These are phyloP conservation scores for Athalia cordata DNA, from an alignment of 2,888 invertebrate genomes.

Conservation along the genomic window DNA sequence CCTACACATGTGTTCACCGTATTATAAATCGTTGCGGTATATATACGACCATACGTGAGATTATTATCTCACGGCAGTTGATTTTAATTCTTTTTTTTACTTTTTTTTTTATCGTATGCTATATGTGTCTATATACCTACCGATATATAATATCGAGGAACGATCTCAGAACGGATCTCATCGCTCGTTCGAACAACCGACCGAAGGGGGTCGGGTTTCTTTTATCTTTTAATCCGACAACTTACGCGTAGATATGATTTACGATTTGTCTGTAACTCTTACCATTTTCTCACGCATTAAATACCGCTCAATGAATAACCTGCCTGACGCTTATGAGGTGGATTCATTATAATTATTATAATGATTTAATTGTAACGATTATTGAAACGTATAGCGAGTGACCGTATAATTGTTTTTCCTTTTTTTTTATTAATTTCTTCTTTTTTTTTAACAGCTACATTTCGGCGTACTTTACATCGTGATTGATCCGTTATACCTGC, in stretches of 20 bases:
- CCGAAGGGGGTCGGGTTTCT: conserved; percentile 23
- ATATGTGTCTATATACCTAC: not conserved
- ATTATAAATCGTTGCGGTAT: conserved; percentile 12
- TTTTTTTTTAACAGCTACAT: too few species aligned
- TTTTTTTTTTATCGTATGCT: too few species aligned
- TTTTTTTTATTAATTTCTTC: too few species aligned
- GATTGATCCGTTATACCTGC: too few species aligned
- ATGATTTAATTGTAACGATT: too few species aligned
- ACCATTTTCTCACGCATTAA: too few species aligned
- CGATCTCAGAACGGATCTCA: conserved; percentile 26
- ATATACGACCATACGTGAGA: conserved; percentile 23
- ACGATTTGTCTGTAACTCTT: conserved; percentile 1
- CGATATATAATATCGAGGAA: not conserved
- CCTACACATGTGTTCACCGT: not conserved
- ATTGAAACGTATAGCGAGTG: too few species aligned
- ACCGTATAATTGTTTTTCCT: too few species aligned
- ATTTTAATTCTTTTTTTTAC: not conserved
- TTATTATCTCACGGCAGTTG: conserved; percentile 17
- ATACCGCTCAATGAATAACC: too few species aligned
- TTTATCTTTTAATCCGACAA: conserved; percentile 24
- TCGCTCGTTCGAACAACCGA: not conserved
- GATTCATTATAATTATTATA: too few species aligned
- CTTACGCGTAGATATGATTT: conserved; percentile 17
- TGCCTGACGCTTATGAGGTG: too few species aligned
- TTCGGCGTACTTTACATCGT: too few species aligned